Conservation (phyloP, 2,797 vertebrate species). For the Lutjanus campechanus region DNA sequence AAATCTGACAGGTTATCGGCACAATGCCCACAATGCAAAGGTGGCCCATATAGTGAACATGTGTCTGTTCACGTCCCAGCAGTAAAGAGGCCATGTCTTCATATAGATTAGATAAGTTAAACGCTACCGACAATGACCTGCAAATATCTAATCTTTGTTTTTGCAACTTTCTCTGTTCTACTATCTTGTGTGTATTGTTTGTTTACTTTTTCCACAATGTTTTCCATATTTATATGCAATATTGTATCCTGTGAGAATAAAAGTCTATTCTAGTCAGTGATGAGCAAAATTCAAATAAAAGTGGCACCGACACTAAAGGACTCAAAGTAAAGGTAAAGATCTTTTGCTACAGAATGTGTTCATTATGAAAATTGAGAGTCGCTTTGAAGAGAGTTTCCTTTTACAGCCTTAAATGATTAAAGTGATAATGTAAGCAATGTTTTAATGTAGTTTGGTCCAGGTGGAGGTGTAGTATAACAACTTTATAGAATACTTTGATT, state of each 20-base stretch:
- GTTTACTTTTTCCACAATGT: neutral
- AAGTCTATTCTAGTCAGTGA: neutral
- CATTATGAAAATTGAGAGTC: neutral
- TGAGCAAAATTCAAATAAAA: neutral
- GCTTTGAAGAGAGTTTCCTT: neutral
- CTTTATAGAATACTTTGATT: neutral
- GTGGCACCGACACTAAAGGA: neutral
- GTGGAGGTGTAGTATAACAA: neutral
- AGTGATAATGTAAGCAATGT: neutral
- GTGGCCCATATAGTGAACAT: neutral
- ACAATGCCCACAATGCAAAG: constrained; percentile 6
- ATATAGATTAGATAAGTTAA: neutral
- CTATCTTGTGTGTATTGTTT: neutral
- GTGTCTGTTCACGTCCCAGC: neutral
- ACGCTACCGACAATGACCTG: neutral
- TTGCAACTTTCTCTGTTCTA: neutral
- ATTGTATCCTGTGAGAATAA: neutral
- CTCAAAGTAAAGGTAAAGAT: neutral
- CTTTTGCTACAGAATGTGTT: neutral
- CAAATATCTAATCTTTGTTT: neutral
- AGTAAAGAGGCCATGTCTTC: constrained; percentile 8
- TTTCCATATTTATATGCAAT: neutral
- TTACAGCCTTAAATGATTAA: neutral
- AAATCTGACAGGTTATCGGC: constrained; percentile 11
- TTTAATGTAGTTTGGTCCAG: neutral